These are phyloP conservation scores for Sus scrofa DNA, from an alignment of 2,113 vertebrate species.

Conservation along the genomic window T2T-Sscrofa CM000824.6:63477501-63478000, in stretches of 20 bases:
- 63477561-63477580: slow-evolving; percentile 57
- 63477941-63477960: neutral
- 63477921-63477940: neutral
- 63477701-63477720: neutral
- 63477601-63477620: slow-evolving; percentile 36
- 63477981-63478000: neutral
- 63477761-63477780: neutral
- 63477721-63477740: slow-evolving; percentile 57
- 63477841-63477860: neutral
- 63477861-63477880: fast-evolving
- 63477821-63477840: neutral
- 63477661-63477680: neutral
- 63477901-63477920: neutral
- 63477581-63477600: neutral
- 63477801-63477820: slow-evolving; percentile 29
- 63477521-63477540: neutral
- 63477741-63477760: slow-evolving; percentile 73
- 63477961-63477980: neutral
- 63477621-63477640: slow-evolving; percentile 26
- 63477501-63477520: neutral
- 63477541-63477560: neutral
- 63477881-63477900: fast-evolving
- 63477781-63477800: slow-evolving; percentile 52
- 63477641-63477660: slow-evolving; percentile 35
- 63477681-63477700: slow-evolving; percentile 3